A percentile compares a stretch with the other conserved stretches of the same genome.
These are phyloP conservation scores for Crocodylus rhombifer DNA, from an alignment of 2,797 vertebrate genomes.

Conservation along the genomic window DNA sequence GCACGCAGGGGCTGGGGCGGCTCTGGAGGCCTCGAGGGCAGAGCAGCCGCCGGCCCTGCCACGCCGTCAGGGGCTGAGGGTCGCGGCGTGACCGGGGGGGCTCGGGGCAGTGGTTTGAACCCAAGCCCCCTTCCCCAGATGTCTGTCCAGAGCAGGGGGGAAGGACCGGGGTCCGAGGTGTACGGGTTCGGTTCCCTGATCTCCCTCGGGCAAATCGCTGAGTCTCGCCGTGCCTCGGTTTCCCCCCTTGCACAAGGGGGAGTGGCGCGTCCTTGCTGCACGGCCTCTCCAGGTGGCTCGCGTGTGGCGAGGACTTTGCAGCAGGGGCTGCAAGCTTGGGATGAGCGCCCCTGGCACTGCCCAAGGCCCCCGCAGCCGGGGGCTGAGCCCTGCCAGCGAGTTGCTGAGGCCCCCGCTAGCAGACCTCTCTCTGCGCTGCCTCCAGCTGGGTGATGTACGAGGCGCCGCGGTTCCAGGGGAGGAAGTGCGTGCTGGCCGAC, in stretches of 20 bases:
- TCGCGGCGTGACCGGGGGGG: background rate
- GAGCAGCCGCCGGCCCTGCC: rapidly evolving
- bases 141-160: background rate
- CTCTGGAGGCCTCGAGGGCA: background rate
- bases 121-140: background rate
- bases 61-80: rapidly evolving
- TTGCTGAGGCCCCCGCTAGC: rapidly evolving
- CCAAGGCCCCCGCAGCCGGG: too few relatives aligned
- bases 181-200: background rate
- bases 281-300: too few relatives aligned
- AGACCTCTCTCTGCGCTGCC: rapidly evolving
- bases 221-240: background rate
- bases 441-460: slow-evolving; percentile 94
- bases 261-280: too few relatives aligned
- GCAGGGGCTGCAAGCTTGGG: background rate
- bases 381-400: background rate
- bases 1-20: rapidly evolving
- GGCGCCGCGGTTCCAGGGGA: slow-evolving; percentile 91
- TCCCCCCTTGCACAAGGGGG: too few relatives aligned
- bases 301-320: background rate
- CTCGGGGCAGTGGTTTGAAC: background rate
- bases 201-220: background rate
- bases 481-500: slow-evolving; percentile 90
- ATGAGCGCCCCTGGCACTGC: background rate
- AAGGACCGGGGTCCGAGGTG: background rate